Evolutionary conservation across 2,113 vertebrate species (phyloP).

Genomic region (Typhlomys cinereus): DNA sequence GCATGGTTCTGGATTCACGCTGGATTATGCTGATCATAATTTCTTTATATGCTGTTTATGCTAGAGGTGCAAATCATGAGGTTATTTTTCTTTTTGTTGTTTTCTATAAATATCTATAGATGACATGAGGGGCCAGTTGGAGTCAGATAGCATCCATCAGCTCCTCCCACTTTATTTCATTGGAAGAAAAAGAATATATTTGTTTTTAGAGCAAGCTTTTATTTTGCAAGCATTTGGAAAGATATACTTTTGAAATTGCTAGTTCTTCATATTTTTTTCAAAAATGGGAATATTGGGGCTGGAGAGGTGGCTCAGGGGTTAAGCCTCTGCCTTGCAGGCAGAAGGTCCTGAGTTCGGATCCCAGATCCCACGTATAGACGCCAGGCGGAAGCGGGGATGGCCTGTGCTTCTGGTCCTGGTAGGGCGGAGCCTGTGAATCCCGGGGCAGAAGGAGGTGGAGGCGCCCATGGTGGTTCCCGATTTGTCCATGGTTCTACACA

Average conservation of each 20-base stretch:
- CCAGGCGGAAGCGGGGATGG: too few relatives aligned
- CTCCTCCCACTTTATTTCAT: background rate
- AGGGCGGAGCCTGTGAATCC: too few relatives aligned
- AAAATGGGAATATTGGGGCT: too few relatives aligned
- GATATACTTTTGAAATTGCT: background rate
- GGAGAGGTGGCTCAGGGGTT: too few relatives aligned
- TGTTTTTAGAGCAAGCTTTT: conserved; percentile 24
- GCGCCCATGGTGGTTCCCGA: too few relatives aligned
- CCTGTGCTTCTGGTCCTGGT: too few relatives aligned
- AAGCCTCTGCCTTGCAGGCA: too few relatives aligned
- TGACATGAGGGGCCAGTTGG: background rate
- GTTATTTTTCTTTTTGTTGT: conserved; percentile 1
- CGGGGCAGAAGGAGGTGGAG: too few relatives aligned
- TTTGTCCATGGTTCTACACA: background rate
- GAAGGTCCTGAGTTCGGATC: too few relatives aligned
- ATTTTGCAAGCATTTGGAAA: conserved; percentile 8
- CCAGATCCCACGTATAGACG: too few relatives aligned
- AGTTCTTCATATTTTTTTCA: background rate
- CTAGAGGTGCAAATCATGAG: background rate
- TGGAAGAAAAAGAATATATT: background rate
- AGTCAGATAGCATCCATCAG: background rate
- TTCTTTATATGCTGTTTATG: background rate
- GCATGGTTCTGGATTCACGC: background rate
- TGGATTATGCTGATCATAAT: background rate
- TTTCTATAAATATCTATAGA: background rate